Conservation (phyloP, 2,113 vertebrate species). For the Melanocharis versteri region DNA sequence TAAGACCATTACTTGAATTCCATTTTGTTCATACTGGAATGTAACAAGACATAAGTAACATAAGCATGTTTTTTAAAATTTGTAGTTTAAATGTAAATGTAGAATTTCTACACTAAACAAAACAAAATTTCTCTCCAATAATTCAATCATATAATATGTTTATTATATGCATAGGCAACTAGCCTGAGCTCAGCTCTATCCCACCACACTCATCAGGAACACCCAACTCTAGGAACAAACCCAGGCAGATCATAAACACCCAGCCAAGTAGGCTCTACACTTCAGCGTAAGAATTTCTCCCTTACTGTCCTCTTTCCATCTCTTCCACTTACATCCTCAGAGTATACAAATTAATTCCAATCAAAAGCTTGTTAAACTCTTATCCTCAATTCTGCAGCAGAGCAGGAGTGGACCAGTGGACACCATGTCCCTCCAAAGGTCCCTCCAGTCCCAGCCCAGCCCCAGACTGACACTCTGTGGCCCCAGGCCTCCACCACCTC, state of each 20-base stretch:
- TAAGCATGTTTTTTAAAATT: neutral
- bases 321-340: neutral
- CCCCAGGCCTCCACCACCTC: accelerated
- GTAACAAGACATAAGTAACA: neutral
- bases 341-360: neutral
- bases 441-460: neutral
- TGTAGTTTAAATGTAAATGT: neutral
- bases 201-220: neutral
- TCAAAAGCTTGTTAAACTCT: neutral
- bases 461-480: accelerated
- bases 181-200: neutral
- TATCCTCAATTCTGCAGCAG: neutral
- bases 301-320: neutral
- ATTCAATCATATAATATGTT: neutral
- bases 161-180: neutral
- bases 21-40: neutral
- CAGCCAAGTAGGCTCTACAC: accelerated
- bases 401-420: neutral
- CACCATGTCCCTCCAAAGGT: accelerated
- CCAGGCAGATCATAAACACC: neutral
- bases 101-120: neutral
- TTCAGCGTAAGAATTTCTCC: neutral
- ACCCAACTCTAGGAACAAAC: neutral
- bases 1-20: neutral
- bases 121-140: neutral